A percentile compares a stretch with the other conserved stretches of the same genome.
These are phyloP conservation scores for Limonius californicus DNA, from an alignment of 1,140 invertebrate species.

Conservation along the genomic window DNA sequence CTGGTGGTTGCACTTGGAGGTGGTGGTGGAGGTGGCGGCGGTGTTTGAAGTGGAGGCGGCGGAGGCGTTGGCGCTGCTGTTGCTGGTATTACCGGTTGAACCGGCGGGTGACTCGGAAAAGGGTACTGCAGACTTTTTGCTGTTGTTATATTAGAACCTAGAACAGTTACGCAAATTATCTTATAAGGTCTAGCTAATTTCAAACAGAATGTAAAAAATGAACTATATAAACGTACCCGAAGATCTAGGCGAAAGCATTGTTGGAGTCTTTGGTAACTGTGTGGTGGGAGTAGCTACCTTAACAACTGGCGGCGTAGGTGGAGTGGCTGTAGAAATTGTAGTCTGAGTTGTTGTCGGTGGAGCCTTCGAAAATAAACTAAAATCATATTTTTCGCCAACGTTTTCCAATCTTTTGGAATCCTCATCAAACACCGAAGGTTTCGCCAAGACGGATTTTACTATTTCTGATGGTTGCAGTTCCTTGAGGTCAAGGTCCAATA, in stretches of 20 bases:
- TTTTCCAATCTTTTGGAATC: conserved; percentile 91
- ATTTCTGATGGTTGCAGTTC: conserved; percentile 90
- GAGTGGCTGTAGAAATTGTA: conserved; percentile 9
- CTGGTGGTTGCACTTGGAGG: conserved; percentile 29
- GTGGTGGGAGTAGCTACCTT: conserved; percentile 27
- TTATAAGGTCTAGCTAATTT: no score
- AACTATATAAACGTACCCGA: conserved; percentile 29
- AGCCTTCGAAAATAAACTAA: conserved; percentile 45
- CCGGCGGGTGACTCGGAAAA: conserved; percentile 72
- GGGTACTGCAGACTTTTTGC: conserved; percentile 73
- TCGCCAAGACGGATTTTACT: conserved; percentile 85
- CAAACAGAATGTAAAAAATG: no score
- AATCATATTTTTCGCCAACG: conserved; percentile 77
- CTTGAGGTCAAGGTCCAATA: conserved; percentile 65
- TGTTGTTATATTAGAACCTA: conserved; percentile 30
- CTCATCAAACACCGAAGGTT: conserved; percentile 92
- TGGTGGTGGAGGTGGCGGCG: conserved; percentile 19
- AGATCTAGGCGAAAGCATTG: conserved; percentile 40
- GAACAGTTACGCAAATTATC: no score
- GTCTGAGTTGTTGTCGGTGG: conserved; percentile 13
- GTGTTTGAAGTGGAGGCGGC: not conserved
- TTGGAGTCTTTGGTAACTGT: conserved; percentile 36
- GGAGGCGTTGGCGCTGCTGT: conserved; percentile 21
- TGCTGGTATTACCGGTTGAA: conserved; percentile 40
- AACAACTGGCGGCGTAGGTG: conserved; percentile 22